phyloP scores from a whole-genome alignment of 2,888 invertebrate genomes.

The Caenorhabditis macrosperma region DNA sequence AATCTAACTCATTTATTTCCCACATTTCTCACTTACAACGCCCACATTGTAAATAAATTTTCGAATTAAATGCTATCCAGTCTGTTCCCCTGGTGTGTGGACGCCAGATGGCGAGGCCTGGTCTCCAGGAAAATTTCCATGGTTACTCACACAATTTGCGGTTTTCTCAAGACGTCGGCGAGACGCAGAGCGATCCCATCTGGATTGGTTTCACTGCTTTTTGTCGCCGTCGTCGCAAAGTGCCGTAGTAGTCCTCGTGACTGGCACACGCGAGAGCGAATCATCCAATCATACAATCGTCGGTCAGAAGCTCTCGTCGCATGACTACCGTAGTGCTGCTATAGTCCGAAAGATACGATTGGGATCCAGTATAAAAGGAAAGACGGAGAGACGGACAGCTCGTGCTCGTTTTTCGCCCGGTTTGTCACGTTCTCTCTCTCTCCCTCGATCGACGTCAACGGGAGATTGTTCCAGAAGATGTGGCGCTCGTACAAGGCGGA shows the following conservation, averaged over 20 bases:
- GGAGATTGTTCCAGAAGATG: slow-evolving; percentile 29
- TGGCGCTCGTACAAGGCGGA: slow-evolving; percentile 56
- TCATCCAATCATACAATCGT: slow-evolving; percentile 5
- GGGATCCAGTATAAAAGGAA: slow-evolving; percentile 12
- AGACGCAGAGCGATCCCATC: slow-evolving; percentile 42
- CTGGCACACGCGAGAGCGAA: not conserved
- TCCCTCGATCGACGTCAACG: not conserved
- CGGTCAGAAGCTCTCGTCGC: slow-evolving; percentile 11
- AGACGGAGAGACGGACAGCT: not conserved
- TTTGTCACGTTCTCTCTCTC: not conserved
- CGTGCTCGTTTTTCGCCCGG: slow-evolving; percentile 2
- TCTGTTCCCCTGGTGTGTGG: not conserved
- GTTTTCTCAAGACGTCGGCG: slow-evolving; percentile 29
- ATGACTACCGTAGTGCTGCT: slow-evolving; percentile 26
- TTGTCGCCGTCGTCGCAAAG: slow-evolving; percentile 9
- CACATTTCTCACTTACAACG: not conserved
- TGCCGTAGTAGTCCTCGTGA: slow-evolving; percentile 11
- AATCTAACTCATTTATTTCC: not conserved
- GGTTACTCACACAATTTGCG: slow-evolving; percentile 56
- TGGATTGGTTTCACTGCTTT: slow-evolving; percentile 18
- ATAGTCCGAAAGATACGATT: slow-evolving; percentile 17
- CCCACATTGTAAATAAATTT: not conserved
- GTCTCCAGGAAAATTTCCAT: slow-evolving; percentile 44
- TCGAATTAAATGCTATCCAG: not conserved
- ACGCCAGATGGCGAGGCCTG: slow-evolving; percentile 2